phyloP scores from a whole-genome alignment of 2,888 invertebrate species.

The Sesia apiformis region DNA sequence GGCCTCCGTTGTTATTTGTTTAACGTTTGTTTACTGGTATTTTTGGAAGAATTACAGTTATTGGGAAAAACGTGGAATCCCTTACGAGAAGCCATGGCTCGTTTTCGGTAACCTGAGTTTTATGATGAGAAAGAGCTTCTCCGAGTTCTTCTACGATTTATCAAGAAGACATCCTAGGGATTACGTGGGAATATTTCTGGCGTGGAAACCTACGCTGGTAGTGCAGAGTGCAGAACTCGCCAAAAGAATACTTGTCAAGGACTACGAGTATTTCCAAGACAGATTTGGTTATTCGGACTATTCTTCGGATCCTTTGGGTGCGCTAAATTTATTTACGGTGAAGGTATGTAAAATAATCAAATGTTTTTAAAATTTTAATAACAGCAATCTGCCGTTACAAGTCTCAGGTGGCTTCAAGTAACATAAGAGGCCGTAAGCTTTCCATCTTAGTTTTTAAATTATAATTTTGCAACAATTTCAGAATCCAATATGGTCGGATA shows the following conservation, averaged over 20 bases:
- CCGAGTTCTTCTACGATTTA: conserved; percentile 32
- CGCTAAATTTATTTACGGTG: conserved; percentile 42
- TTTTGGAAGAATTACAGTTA: conserved; percentile 34
- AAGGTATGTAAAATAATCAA: conserved; percentile 24
- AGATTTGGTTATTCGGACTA: conserved; percentile 14
- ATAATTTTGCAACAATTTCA: conserved; percentile 11
- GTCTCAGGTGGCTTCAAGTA: too few relatives aligned
- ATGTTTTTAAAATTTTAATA: too few relatives aligned
- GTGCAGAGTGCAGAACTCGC: conserved; percentile 46
- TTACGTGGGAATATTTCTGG: conserved; percentile 43
- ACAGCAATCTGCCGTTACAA: too few relatives aligned
- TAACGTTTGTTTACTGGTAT: conserved; percentile 24
- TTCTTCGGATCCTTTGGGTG: conserved; percentile 35
- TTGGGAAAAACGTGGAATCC: conserved; percentile 43
- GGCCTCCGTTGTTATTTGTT: conserved; percentile 6
- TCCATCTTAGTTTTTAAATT: too few relatives aligned
- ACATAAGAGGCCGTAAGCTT: too few relatives aligned
- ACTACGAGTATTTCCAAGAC: conserved; percentile 39
- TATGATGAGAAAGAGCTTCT: conserved; percentile 39
- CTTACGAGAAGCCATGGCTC: conserved; percentile 32
- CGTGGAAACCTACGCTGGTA: conserved; percentile 36
- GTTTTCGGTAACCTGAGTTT: conserved; percentile 41
- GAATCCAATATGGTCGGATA: conserved; percentile 44
- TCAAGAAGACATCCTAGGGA: conserved; percentile 26
- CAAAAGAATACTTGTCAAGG: conserved; percentile 35